Base-by-base conservation (phyloP, 2,888 invertebrate genomes). In the Tetranychus truncatus region DNA sequence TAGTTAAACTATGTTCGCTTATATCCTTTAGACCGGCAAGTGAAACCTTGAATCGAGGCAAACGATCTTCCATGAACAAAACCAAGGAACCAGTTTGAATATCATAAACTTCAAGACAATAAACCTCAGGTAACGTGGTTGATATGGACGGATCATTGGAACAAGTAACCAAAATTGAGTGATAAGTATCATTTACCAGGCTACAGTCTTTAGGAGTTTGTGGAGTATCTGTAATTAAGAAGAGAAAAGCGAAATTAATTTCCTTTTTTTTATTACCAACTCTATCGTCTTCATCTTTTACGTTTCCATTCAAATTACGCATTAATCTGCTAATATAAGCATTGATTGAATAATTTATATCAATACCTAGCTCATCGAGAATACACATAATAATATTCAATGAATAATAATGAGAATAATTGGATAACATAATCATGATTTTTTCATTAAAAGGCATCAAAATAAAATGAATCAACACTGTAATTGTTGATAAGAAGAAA, bases 161-260 rank as follows among this genome's bases (percentile, higher is more conserved):
- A 69, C 69, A 69, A 69, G 34, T 69, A 20, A 69, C 21, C 20
- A 24, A 7, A 69, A 20, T 24, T 69, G 34, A 69, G 21, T 69
- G 18, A 21, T 18, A 20, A 20, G 69, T 24, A 24, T 69, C 21
- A 24, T 69, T 69, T 11, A 21, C 5, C 20, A 69, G 21, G 20
- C 20, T 24, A 21, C 69, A 69, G 8, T 69, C 69, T 21, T 24
- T 69, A 69, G 69, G 69, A 69, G 69, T 18, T 21, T 69, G 20
- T 5, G 69, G 69, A 11, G 21, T 11, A 20, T 69, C 69, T 69
- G 21, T 66, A 11, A 20, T 20, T 20, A 66, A 8, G 7, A 55
- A 55, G 55, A 55, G 2, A 55, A 55, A 55, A 55, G 7, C 1
- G 2, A 55, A 55, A 55, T 55, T 15, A 55, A 55, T 9, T 34